Conservation (phyloP, 2,888 invertebrate species). For the Ganaspis brasiliensis region DNA sequence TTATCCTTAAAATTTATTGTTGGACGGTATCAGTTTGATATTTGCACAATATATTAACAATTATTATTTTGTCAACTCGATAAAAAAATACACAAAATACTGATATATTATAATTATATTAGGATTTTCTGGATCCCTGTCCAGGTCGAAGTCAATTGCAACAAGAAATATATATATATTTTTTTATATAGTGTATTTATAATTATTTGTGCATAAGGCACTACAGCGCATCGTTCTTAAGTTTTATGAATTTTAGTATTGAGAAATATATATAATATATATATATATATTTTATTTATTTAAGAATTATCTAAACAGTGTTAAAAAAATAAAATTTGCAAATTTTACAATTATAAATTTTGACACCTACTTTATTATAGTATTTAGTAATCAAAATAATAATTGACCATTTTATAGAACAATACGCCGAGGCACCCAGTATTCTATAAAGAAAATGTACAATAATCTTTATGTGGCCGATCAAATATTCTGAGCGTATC, state of each 20-base stretch:
- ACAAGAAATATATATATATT: constrained; percentile 74
- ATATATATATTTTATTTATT: too few species aligned
- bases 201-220: constrained; percentile 66
- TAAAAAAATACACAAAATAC: constrained; percentile 77
- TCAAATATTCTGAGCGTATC: constrained; percentile 67
- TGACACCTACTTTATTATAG: not conserved
- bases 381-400: not conserved
- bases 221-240: constrained; percentile 64
- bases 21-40: constrained; percentile 80
- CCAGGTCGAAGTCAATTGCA: constrained; percentile 76
- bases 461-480: constrained; percentile 67
- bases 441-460: constrained; percentile 67
- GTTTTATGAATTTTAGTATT: too few species aligned
- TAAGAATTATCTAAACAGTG: not conserved
- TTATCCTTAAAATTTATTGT: constrained; percentile 76
- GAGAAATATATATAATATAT: too few species aligned
- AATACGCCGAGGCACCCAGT: constrained; percentile 34
- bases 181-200: constrained; percentile 62
- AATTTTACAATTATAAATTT: not conserved
- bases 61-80: constrained; percentile 74
- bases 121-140: constrained; percentile 75
- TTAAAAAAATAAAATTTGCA: not conserved
- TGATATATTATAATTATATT: constrained; percentile 75
- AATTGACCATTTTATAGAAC: constrained; percentile 12
- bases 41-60: constrained; percentile 80